These are phyloP conservation scores for Eriosoma lanigerum DNA, from an alignment of 1,140 invertebrate genomes.

Conservation along the genomic window DNA sequence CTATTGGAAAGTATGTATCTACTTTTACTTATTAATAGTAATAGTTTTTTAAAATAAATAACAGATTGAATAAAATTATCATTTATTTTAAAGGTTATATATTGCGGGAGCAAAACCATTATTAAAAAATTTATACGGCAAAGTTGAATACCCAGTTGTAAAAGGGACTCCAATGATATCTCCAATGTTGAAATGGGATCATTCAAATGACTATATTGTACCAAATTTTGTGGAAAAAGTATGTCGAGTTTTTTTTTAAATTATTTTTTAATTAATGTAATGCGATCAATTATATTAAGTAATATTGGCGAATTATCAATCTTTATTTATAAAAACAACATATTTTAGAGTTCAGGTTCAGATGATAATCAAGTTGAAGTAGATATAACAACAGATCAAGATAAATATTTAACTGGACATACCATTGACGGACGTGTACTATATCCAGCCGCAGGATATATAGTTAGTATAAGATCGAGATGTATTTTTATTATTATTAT, in stretches of 20 bases:
- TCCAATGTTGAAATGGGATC: constrained; percentile 73
- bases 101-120: constrained; percentile 66
- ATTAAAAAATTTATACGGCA: constrained; percentile 65
- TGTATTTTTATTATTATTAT: neutral
- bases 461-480: constrained; percentile 62
- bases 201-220: constrained; percentile 20
- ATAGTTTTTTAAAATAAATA: no score
- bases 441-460: constrained; percentile 94
- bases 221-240: constrained; percentile 29
- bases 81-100: constrained; percentile 64
- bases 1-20: constrained; percentile 67
- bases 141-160: constrained; percentile 71
- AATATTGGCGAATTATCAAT: no score
- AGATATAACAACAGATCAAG: constrained; percentile 58
- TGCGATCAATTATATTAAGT: no score
- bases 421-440: constrained; percentile 88
- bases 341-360: constrained; percentile 26
- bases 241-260: neutral
- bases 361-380: constrained; percentile 23
- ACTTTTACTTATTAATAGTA: no score
- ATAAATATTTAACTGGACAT: constrained; percentile 81
- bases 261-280: no score
- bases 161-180: constrained; percentile 72
- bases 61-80: neutral
- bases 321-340: neutral